phyloP scores from a whole-genome alignment of 2,888 invertebrate species.

The Onchidella celtica region DNA sequence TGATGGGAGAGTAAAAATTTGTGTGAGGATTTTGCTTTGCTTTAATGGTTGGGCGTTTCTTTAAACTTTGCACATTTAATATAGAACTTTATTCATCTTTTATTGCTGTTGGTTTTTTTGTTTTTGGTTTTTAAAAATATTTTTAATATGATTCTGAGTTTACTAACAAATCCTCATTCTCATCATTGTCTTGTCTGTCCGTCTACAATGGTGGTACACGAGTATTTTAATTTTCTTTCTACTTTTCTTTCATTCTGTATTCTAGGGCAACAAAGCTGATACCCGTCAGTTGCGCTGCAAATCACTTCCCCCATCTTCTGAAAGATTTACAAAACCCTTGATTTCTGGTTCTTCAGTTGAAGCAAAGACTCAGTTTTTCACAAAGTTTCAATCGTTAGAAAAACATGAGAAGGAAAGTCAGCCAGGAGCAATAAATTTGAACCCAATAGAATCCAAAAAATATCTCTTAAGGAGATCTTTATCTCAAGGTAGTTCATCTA shows the following conservation, averaged over 20 bases:
- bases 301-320: constrained; percentile 34
- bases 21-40: background rate
- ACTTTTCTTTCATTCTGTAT: constrained; percentile 7
- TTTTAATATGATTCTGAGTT: no score
- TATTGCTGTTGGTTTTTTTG: no score
- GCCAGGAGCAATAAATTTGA: background rate
- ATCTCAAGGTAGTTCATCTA: constrained; percentile 18
- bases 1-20: constrained; percentile 14
- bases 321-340: constrained; percentile 21
- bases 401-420: background rate
- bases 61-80: no score
- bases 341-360: constrained; percentile 20
- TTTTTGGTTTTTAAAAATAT: no score
- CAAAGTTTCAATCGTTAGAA: constrained; percentile 26
- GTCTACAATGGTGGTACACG: no score
- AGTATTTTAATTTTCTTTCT: background rate
- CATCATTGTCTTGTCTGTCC: no score
- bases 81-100: no score
- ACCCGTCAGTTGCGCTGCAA: constrained; percentile 27
- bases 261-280: constrained; percentile 23
- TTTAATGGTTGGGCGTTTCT: background rate
- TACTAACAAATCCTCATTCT: no score
- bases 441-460: background rate
- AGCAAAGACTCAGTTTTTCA: background rate
- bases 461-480: background rate